Conservation (phyloP, 2,888 invertebrate species). For the Lepas anatifera region DNA sequence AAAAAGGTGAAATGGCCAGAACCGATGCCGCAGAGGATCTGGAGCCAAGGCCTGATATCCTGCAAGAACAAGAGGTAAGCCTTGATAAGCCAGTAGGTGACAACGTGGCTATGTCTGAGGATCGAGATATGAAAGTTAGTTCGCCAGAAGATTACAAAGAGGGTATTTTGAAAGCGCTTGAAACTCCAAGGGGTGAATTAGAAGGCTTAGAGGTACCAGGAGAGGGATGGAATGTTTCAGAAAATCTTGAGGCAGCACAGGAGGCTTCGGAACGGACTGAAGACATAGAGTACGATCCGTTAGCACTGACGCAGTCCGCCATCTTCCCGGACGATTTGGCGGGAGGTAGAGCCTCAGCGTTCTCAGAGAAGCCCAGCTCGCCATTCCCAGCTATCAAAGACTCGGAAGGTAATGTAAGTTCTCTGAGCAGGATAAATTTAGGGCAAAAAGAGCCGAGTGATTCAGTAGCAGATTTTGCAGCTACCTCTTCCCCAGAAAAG, state of each 20-base stretch:
- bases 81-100: too few relatives aligned
- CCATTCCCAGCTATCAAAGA: background rate
- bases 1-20: too few relatives aligned
- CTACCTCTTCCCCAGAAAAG: too few relatives aligned
- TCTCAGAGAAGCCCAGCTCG: background rate
- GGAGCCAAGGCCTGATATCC: too few relatives aligned
- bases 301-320: background rate
- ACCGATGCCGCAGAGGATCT: too few relatives aligned
- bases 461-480: too few relatives aligned
- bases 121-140: background rate
- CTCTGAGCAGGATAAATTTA: too few relatives aligned
- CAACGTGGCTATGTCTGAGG: too few relatives aligned
- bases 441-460: too few relatives aligned
- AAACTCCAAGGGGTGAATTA: background rate
- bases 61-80: too few relatives aligned
- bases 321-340: background rate
- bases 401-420: too few relatives aligned
- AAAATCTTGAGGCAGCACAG: background rate
- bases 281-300: background rate
- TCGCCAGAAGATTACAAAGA: background rate
- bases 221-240: background rate
- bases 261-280: constrained; percentile 28
- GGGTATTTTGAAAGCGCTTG: background rate
- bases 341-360: background rate
- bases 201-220: background rate